phyloP scores from a whole-genome alignment of 2,888 invertebrate species.

The Pammene fasciana region DNA sequence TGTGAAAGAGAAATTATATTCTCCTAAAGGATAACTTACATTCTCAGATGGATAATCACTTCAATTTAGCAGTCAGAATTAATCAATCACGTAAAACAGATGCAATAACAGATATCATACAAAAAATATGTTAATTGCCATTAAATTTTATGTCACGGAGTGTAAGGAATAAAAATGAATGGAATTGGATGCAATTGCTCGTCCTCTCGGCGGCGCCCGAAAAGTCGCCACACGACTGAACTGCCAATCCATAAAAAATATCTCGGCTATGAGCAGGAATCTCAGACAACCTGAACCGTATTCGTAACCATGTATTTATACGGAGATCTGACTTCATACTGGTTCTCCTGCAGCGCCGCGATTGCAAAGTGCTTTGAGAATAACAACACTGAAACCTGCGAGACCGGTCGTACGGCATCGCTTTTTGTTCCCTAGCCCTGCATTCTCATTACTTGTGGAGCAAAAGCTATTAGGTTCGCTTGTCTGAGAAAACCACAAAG shows the following conservation, averaged over 20 bases:
- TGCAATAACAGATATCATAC: conserved; percentile 21
- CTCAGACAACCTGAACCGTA: background rate
- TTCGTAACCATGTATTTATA: background rate
- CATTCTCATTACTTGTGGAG: conserved; percentile 6
- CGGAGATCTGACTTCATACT: background rate
- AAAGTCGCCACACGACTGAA: conserved; percentile 47
- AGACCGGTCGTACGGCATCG: conserved; percentile 64
- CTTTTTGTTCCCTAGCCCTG: conserved; percentile 62
- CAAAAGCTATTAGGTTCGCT: background rate
- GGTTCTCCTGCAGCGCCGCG: background rate
- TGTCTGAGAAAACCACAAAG: background rate
- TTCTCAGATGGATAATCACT: too few relatives aligned
- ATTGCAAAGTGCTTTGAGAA: background rate
- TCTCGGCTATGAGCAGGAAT: background rate
- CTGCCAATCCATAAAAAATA: background rate
- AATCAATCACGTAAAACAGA: background rate
- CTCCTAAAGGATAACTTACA: too few relatives aligned
- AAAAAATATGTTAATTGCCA: conserved; percentile 31
- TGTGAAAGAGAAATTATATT: too few relatives aligned
- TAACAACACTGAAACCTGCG: conserved; percentile 59
- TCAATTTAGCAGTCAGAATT: too few relatives aligned
- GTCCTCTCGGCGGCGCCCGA: conserved; percentile 40
- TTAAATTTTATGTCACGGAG: conserved; percentile 30
- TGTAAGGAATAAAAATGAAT: conserved; percentile 52
- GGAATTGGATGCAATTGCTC: conserved; percentile 53